Conservation (phyloP, 2,113 vertebrate genomes). For the Catharus bicknelli region DNA sequence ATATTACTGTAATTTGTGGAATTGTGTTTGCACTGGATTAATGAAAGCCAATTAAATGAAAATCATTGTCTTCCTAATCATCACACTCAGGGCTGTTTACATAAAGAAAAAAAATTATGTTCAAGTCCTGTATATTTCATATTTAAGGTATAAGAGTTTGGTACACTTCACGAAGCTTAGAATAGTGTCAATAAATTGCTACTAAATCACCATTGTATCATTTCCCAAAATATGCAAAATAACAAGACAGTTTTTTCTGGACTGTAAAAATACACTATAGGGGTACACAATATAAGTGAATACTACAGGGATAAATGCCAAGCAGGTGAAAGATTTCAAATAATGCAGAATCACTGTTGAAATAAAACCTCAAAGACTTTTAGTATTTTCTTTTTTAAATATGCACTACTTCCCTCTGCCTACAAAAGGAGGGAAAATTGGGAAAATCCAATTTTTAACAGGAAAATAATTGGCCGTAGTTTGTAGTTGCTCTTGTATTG, state of each 20-base stretch:
- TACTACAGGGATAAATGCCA: neutral
- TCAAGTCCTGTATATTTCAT: neutral
- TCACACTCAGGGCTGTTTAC: neutral
- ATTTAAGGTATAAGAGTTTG: rapidly evolving
- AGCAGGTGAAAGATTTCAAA: neutral
- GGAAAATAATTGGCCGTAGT: neutral
- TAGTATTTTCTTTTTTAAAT: neutral
- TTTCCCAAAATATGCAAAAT: neutral
- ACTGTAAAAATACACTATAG: neutral
- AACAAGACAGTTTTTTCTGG: neutral
- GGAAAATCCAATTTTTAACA: neutral
- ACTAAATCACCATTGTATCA: neutral
- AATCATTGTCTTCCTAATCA: neutral
- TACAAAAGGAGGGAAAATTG: neutral
- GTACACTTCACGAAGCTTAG: neutral
- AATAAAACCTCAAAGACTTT: neutral
- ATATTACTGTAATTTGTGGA: neutral
- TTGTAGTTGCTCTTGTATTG: neutral
- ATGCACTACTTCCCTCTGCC: neutral
- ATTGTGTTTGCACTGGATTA: neutral
- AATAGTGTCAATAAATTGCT: neutral
- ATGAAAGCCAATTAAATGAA: neutral
- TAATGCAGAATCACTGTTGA: neutral
- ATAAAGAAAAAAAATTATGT: neutral
- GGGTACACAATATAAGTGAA: neutral